Evolutionary conservation across 2,113 vertebrate species (phyloP).

Genomic region (Lophotis ruficrista): DNA sequence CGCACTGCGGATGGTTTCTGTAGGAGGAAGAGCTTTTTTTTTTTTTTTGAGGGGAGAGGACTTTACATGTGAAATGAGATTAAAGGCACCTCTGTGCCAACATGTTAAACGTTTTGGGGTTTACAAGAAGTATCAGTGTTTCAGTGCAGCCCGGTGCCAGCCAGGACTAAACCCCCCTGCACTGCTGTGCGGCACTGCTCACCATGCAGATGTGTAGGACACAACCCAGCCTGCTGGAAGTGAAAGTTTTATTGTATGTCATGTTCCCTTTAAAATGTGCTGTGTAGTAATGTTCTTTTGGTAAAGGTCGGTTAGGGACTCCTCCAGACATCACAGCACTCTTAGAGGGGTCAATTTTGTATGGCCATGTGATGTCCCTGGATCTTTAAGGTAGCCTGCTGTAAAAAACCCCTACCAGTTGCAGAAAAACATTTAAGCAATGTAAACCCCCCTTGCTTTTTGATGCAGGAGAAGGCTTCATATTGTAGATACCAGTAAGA

Average conservation of each 20-base stretch:
- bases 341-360: background rate
- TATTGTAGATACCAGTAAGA: background rate
- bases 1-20: background rate
- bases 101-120: background rate
- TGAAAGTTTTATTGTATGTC: background rate
- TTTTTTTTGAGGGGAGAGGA: background rate
- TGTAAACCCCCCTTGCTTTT: background rate
- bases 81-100: background rate
- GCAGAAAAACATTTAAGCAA: background rate
- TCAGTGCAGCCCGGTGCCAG: background rate
- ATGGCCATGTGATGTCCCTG: background rate
- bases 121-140: background rate
- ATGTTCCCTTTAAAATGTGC: background rate
- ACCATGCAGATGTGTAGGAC: background rate
- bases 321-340: background rate
- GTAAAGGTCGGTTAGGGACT: background rate
- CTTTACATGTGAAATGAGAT: background rate
- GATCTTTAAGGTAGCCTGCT: background rate
- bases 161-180: rapidly evolving
- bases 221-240: background rate
- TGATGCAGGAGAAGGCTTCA: background rate
- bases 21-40: background rate
- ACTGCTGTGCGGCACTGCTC: rapidly evolving
- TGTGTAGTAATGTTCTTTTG: rapidly evolving
- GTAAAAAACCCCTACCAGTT: background rate